phyloP scores from a whole-genome alignment of 1,140 invertebrate genomes.

The Daktulosphaira vitifoliae region DNA sequence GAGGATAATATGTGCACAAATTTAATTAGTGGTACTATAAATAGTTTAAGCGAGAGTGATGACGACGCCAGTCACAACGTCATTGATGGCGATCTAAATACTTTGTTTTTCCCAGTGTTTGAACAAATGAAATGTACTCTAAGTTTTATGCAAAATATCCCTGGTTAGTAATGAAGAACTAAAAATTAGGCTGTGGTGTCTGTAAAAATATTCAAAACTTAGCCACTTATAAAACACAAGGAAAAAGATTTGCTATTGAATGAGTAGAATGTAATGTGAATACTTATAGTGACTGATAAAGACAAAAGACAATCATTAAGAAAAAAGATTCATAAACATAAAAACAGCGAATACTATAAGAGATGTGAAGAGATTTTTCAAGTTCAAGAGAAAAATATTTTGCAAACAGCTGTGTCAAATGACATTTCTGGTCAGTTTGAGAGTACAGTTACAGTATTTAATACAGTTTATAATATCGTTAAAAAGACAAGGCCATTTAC shows the following conservation, averaged over 20 bases:
- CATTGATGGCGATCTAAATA: too few relatives aligned
- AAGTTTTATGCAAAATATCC: background rate
- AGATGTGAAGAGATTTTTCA: background rate
- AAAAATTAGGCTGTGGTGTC: background rate
- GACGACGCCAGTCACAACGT: background rate
- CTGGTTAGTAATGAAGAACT: background rate
- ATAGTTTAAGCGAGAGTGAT: background rate
- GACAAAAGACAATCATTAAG: conserved; percentile 2
- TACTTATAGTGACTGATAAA: background rate
- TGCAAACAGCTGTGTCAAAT: background rate
- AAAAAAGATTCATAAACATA: conserved; percentile 6
- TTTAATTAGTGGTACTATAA: background rate
- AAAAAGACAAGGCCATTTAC: conserved; percentile 10
- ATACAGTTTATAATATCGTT: conserved; percentile 1
- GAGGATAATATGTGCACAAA: background rate
- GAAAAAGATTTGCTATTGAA: background rate
- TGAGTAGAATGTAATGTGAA: background rate
- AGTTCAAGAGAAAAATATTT: conserved; percentile 11
- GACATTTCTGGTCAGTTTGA: background rate
- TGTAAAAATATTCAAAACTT: background rate
- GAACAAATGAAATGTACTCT: background rate
- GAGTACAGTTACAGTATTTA: background rate
- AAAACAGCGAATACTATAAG: conserved; percentile 5
- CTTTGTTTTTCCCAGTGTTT: background rate
- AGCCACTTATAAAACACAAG: conserved; percentile 8